Evolutionary conservation across 2,797 vertebrate genomes (phyloP).

Genomic region (Pipistrellus nathusii): DNA sequence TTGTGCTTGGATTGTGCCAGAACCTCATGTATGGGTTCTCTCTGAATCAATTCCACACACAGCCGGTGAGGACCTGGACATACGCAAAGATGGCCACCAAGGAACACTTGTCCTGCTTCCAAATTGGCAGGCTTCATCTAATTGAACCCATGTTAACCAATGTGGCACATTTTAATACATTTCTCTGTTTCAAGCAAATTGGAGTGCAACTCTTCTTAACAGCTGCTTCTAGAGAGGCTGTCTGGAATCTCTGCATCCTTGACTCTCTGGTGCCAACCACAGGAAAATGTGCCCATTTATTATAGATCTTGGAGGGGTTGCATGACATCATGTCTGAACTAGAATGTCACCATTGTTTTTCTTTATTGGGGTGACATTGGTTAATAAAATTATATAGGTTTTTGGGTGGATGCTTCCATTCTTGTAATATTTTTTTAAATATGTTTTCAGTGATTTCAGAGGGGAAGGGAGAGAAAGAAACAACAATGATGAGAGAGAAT

Average conservation of each 20-base stretch:
- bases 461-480: too few relatives aligned
- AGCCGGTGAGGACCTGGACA: constrained; percentile 16
- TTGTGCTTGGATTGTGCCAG: constrained; percentile 55
- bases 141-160: constrained; percentile 64
- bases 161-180: constrained; percentile 76
- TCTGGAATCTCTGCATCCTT: constrained; percentile 58
- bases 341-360: constrained; percentile 37
- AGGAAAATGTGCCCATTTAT: constrained; percentile 51
- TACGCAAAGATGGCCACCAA: constrained; percentile 51
- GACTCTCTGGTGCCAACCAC: constrained; percentile 19
- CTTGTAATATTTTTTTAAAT: background rate
- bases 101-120: constrained; percentile 52
- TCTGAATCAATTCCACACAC: background rate
- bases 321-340: background rate
- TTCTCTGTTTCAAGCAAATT: constrained; percentile 79
- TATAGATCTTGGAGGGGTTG: background rate
- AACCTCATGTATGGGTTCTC: constrained; percentile 46
- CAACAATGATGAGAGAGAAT: too few relatives aligned
- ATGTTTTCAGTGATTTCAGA: too few relatives aligned
- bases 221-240: constrained; percentile 69
- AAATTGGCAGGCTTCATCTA: constrained; percentile 67
- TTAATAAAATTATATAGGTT: background rate
- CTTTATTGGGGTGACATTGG: background rate
- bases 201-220: constrained; percentile 69
- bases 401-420: background rate